Percentiles rank a stretch among this genome's conserved stretches.
These are phyloP conservation scores for Allygus modestus DNA, from an alignment of 2,888 invertebrate species.

Conservation along the genomic window DNA sequence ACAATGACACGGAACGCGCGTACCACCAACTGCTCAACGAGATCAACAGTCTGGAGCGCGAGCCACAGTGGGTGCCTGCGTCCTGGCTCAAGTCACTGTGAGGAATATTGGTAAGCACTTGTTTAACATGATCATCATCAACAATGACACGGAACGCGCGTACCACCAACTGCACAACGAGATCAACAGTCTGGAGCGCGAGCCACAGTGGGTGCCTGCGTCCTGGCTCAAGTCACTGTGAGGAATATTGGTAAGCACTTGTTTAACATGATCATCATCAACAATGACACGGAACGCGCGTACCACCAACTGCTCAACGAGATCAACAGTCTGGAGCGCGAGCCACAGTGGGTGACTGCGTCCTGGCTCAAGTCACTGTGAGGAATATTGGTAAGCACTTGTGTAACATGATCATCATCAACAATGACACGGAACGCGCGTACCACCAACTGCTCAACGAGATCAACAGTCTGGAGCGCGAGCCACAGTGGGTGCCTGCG, in stretches of 20 bases:
- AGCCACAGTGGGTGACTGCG: constrained; percentile 98
- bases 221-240: constrained; percentile 78
- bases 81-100: constrained; percentile 78
- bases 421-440: constrained; percentile 94
- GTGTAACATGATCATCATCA: constrained; percentile 94
- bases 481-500: constrained; percentile 98
- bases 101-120: constrained; percentile 77
- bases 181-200: constrained; percentile 96
- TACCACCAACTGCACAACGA: constrained; percentile 96
- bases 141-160: constrained; percentile 94
- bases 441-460: constrained; percentile 96
- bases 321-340: constrained; percentile 96
- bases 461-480: constrained; percentile 96
- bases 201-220: constrained; percentile 98
- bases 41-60: constrained; percentile 96
- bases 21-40: constrained; percentile 96
- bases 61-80: constrained; percentile 98
- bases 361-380: constrained; percentile 78
- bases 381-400: constrained; percentile 77
- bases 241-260: constrained; percentile 77
- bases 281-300: constrained; percentile 94
- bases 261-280: constrained; percentile 94
- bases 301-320: constrained; percentile 96
- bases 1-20: constrained; percentile 94
- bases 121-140: constrained; percentile 94